Percentiles rank a stretch among this genome's conserved stretches.
These are phyloP conservation scores for Deilephila elpenor DNA, from an alignment of 2,888 invertebrate species.

Conservation along the genomic window DNA sequence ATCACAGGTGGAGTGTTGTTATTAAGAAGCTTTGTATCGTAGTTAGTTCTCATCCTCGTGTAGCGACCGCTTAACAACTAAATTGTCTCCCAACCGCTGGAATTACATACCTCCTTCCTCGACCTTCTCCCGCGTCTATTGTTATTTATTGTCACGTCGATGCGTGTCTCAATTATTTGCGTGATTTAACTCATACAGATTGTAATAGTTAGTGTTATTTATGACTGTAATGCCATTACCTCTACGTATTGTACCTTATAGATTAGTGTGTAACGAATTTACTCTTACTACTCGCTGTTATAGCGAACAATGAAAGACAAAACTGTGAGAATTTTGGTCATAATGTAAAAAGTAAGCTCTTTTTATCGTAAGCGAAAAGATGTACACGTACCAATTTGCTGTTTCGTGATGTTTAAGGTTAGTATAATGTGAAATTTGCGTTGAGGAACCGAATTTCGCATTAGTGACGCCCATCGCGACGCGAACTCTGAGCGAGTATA, in stretches of 20 bases:
- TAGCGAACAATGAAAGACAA: constrained; percentile 85
- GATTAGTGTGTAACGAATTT: constrained; percentile 81
- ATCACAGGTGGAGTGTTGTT: constrained; percentile 26
- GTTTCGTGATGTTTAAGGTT: constrained; percentile 49
- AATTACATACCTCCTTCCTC: constrained; percentile 25
- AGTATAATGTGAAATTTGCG: constrained; percentile 17
- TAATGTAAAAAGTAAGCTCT: constrained; percentile 82
- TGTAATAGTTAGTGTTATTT: constrained; percentile 54
- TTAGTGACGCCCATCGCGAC: constrained; percentile 30
- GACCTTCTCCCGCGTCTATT: constrained; percentile 35
- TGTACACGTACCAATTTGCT: constrained; percentile 56
- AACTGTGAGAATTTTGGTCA: constrained; percentile 83
- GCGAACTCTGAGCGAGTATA: constrained; percentile 32
- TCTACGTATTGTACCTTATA: constrained; percentile 70
- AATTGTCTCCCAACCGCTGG: constrained; percentile 31
- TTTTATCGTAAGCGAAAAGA: constrained; percentile 69
- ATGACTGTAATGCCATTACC: constrained; percentile 62
- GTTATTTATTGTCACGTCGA: constrained; percentile 44
- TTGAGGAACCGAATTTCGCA: constrained; percentile 20
- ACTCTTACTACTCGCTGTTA: constrained; percentile 77
- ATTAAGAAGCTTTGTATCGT: constrained; percentile 24
- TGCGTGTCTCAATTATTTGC: constrained; percentile 42
- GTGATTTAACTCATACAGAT: constrained; percentile 45
- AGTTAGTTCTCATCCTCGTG: constrained; percentile 21
- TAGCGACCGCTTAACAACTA: constrained; percentile 28